Base-by-base conservation (phyloP, 2,113 vertebrate genomes). In the Macquaria australasica region DNA sequence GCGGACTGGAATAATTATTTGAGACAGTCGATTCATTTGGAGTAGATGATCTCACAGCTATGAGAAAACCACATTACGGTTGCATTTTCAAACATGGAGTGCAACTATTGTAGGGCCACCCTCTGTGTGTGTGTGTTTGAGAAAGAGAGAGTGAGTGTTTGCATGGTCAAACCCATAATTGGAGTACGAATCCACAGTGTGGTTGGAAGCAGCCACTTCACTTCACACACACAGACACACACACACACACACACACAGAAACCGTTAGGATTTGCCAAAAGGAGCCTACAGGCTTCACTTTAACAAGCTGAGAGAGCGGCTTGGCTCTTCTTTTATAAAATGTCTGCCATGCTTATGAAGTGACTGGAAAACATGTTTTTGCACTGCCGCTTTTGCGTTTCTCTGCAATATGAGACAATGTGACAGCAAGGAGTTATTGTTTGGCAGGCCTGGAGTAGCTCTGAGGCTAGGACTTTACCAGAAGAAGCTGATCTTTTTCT, bases 131-230 rank as follows among this genome's bases (percentile, higher is more conserved):
- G 69, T 75, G 72, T 76, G 79, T 81, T 31, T 53, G 37, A 56
- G 43, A 71, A 34, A 64, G 63, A 73, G 85, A 79, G 83, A 81
- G 84, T 8, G 77, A 79, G 77, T 88, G 88, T 93, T 90, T 93
- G 89, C 81, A 60, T 84, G 91, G 91, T 87, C 82, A 90, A 88
- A 94, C 41, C 93, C 93, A 87, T 83, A 92, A 92, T 86, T 88
- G 73, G 67, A 39, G 60, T 68, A 81, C 70, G 58, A 83, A 84
- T 82, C 93, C 91, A 48, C 89, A 91, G 66, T 87, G 93, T 79
- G 91, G 93, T 91, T 37, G 51, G 83, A 86, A 68, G 39, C 81
- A 80, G 76, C 85, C 84, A 79, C 87, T 86, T 89, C 45, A 70
- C 83, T 87, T 58, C 14, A 62, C 73, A 72, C 66, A 67, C 63